Evolutionary conservation across 2,888 invertebrate species (phyloP).

Genomic region (Brachynemurus nebulosus): DNA sequence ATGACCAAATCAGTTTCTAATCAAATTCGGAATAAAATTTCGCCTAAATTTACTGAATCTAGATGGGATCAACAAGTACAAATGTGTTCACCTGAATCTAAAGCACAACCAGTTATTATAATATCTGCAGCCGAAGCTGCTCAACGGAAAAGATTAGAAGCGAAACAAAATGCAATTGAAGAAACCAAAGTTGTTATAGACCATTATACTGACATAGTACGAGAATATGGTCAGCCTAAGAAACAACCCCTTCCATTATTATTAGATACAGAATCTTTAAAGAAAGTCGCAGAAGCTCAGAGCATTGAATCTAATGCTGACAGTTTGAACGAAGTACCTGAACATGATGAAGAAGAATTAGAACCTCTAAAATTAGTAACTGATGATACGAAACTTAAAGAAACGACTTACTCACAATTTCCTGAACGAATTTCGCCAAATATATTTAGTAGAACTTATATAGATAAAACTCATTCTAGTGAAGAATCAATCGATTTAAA

Average conservation of each 20-base stretch:
- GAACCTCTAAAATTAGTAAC: no score
- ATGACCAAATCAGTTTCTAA: conserved; percentile 1
- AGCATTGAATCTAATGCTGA: no score
- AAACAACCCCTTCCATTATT: conserved; percentile 39
- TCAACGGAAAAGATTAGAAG: conserved; percentile 4
- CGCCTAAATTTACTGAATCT: neutral
- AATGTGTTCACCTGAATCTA: conserved; percentile 29
- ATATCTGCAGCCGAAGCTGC: conserved; percentile 9
- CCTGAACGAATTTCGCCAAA: no score
- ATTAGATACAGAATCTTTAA: conserved; percentile 46
- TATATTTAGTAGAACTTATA: neutral
- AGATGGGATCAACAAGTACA: conserved; percentile 17
- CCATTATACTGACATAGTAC: conserved; percentile 68
- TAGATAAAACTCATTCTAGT: neutral
- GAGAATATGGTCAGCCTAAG: conserved; percentile 46
- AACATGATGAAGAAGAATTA: no score
- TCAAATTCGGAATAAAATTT: conserved; percentile 1
- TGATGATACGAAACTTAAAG: neutral
- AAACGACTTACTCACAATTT: neutral
- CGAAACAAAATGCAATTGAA: conserved; percentile 34
- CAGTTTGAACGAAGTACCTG: no score
- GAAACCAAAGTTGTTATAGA: conserved; percentile 58
- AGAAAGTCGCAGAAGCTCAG: conserved; percentile 39
- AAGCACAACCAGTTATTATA: conserved; percentile 3
- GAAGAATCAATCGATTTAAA: neutral